Conservation (phyloP, 2,113 vertebrate species). For the Pardalotus punctatus region DNA sequence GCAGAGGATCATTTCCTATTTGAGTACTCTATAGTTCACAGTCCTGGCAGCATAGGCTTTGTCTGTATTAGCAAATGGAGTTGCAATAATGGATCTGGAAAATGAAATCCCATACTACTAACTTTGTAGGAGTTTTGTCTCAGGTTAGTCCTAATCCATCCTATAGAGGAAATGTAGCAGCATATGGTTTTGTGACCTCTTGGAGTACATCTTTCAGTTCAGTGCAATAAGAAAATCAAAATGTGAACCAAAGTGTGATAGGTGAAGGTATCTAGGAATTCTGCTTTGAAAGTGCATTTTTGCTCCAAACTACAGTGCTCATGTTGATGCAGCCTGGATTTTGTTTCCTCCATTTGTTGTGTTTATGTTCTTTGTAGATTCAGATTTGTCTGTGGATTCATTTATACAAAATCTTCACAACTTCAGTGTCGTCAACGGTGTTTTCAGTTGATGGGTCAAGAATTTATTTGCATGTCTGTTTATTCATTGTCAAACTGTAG, state of each 20-base stretch:
- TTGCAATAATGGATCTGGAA: neutral
- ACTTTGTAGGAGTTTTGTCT: neutral
- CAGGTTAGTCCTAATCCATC: neutral
- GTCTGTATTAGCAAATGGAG: neutral
- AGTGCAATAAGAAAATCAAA: neutral
- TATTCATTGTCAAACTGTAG: neutral
- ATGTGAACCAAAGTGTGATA: neutral
- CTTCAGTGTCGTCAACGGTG: too few relatives aligned
- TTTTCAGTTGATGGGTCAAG: too few relatives aligned
- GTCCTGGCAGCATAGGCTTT: neutral
- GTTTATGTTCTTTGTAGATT: neutral
- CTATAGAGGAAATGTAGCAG: rapidly evolving
- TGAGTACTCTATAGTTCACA: neutral
- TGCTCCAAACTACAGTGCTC: neutral
- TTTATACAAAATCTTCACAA: neutral
- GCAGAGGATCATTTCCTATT: neutral
- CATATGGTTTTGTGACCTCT: neutral
- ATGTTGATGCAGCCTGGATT: neutral
- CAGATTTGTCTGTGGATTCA: neutral
- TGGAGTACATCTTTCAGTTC: neutral
- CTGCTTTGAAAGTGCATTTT: neutral
- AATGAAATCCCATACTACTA: neutral
- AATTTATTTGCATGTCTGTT: neutral
- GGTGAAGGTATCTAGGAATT: neutral
- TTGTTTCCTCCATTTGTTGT: neutral